Evolutionary conservation across 2,113 vertebrate genomes (phyloP).

Genomic region (Siniperca knerii): DNA sequence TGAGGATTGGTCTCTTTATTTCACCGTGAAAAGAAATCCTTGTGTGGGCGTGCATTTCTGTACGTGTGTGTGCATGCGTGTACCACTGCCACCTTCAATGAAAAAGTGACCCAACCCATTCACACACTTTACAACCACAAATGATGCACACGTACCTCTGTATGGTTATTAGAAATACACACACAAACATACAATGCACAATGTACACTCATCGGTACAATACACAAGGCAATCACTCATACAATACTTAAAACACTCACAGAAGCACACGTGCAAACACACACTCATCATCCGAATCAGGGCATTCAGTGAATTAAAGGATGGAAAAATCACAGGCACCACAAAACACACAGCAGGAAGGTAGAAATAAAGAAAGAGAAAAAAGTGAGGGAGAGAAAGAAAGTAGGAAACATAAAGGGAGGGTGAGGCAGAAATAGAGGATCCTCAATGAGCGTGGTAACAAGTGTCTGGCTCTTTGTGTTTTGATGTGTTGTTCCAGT

Average conservation of each 20-base stretch:
- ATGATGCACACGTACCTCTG: constrained; percentile 32
- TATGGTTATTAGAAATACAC: constrained; percentile 7
- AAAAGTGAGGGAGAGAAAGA: not conserved
- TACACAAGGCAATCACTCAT: constrained; percentile 2
- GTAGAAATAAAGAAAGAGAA: not conserved
- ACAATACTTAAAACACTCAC: constrained; percentile 25
- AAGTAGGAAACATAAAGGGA: not conserved
- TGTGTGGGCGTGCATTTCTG: not conserved
- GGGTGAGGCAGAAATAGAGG: not conserved
- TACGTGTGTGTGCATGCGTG: not conserved
- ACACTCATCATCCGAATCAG: constrained; percentile 33
- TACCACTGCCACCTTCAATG: not conserved
- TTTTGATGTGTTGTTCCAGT: constrained; percentile 68
- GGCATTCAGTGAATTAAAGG: constrained; percentile 43
- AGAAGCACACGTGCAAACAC: constrained; percentile 28
- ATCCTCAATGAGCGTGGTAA: constrained; percentile 41
- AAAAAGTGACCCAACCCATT: not conserved
- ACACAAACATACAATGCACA: not conserved
- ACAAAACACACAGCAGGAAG: constrained; percentile 18
- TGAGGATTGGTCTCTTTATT: constrained; percentile 51
- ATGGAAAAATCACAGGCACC: constrained; percentile 25
- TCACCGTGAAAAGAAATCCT: constrained; percentile 45
- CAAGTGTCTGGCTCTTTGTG: constrained; percentile 74
- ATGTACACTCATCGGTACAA: not conserved
- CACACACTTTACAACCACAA: constrained; percentile 32